Evolutionary conservation across 1,140 invertebrate species (phyloP).

Genomic region (Chelonus insularis): DNA sequence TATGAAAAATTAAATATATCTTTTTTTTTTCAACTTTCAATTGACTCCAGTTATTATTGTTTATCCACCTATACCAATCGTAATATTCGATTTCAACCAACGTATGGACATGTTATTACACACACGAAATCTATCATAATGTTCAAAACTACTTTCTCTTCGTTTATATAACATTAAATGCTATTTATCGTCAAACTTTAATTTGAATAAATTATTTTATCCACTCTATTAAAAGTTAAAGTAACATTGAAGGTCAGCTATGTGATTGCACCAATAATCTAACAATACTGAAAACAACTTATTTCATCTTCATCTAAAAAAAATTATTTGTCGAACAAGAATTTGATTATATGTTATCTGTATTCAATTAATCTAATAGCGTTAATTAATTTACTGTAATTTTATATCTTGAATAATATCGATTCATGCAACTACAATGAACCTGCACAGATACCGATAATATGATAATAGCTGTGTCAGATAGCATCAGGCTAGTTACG

Average conservation of each 20-base stretch:
- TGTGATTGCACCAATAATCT: neutral
- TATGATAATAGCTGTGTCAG: slow-evolving; percentile 7
- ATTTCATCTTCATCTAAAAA: too few species aligned
- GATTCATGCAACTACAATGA: neutral
- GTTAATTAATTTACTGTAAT: neutral
- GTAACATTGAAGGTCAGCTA: slow-evolving; percentile 15
- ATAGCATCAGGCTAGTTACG: neutral
- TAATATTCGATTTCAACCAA: too few species aligned
- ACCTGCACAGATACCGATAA: slow-evolving; percentile 5
- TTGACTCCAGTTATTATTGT: neutral
- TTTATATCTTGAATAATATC: neutral
- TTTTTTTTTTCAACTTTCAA: neutral
- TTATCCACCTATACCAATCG: too few species aligned
- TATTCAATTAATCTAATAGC: too few species aligned
- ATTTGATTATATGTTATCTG: too few species aligned
- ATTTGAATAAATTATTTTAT: slow-evolving; percentile 6
- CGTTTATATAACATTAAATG: too few species aligned
- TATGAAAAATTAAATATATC: neutral
- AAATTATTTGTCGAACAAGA: too few species aligned
- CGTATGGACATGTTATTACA: too few species aligned
- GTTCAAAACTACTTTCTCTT: too few species aligned
- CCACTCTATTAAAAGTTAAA: neutral
- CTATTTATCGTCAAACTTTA: neutral
- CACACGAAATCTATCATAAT: too few species aligned
- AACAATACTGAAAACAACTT: neutral